A percentile compares a stretch with the other conserved stretches of the same genome.
These are phyloP conservation scores for Capitulum mitella DNA, from an alignment of 2,888 invertebrate genomes.

Conservation along the genomic window DNA sequence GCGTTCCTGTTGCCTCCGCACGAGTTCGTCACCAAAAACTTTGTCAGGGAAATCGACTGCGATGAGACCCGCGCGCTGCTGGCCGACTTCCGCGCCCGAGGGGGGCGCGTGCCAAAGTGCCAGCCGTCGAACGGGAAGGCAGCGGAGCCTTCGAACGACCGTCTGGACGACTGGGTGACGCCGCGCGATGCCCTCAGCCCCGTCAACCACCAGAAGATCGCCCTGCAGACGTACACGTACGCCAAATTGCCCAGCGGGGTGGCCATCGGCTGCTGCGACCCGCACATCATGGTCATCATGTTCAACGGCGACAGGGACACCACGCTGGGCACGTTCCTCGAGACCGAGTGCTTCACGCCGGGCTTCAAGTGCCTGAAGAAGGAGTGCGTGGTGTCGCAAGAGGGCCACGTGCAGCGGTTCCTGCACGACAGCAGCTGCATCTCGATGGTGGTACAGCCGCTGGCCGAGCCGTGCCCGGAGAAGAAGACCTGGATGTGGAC, in stretches of 20 bases:
- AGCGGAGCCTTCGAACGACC: no score
- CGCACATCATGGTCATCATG: conserved; percentile 80
- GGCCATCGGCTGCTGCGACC: conserved; percentile 27
- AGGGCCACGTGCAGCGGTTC: conserved; percentile 78
- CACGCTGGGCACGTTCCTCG: conserved; percentile 85
- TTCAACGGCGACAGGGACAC: conserved; percentile 94
- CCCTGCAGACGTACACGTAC: conserved; percentile 83
- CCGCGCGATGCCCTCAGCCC: conserved; percentile 65
- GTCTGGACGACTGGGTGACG: conserved; percentile 25
- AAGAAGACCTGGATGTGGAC: conserved; percentile 69
- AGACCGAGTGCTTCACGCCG: conserved; percentile 80
- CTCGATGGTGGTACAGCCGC: conserved; percentile 57
- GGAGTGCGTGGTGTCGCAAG: conserved; percentile 54
- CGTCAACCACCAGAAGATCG: conserved; percentile 73
- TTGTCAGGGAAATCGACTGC: conserved; percentile 58
- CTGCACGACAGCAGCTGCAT: conserved; percentile 85
- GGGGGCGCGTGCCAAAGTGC: conserved; percentile 52
- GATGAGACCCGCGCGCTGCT: conserved; percentile 61
- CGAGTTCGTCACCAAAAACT: conserved; percentile 62
- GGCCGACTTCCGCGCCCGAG: conserved; percentile 79
- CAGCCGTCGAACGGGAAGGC: no score
- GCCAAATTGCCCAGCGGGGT: conserved; percentile 16
- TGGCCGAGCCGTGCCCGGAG: conserved; percentile 42
- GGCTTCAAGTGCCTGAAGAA: conserved; percentile 74
- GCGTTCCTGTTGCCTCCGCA: conserved; percentile 49